Conservation (phyloP, 1,140 invertebrate genomes). For the Dendrolimus punctatus region DNA sequence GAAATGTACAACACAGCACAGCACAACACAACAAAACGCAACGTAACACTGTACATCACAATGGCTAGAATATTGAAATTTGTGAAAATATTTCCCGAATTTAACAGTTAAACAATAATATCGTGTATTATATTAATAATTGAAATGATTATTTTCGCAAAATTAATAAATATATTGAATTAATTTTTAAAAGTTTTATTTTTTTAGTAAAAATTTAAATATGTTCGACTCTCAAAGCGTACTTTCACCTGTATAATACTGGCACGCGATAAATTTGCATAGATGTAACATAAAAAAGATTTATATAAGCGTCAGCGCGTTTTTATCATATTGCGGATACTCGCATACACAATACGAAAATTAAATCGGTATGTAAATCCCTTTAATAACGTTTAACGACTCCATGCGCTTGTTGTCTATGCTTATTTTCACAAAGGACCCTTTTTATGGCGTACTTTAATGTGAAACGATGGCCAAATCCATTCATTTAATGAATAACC, state of each 20-base stretch:
- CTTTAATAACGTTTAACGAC: slow-evolving; percentile 16
- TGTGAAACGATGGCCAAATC: slow-evolving; percentile 4
- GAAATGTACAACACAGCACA: too few relatives aligned
- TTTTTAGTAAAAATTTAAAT: too few relatives aligned
- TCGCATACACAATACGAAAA: slow-evolving; percentile 7
- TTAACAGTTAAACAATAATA: too few relatives aligned
- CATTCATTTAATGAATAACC: slow-evolving; percentile 8
- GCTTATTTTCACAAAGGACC: slow-evolving; percentile 4
- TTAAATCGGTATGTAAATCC: slow-evolving; percentile 18
- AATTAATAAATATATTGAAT: too few relatives aligned
- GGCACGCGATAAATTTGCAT: slow-evolving; percentile 3
- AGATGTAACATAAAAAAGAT: slow-evolving; percentile 7
- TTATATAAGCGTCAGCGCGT: slow-evolving; percentile 4
- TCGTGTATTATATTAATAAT: too few relatives aligned
- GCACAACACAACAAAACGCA: too few relatives aligned
- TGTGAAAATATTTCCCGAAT: too few relatives aligned
- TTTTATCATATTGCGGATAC: slow-evolving; percentile 13
- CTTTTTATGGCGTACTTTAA: slow-evolving; percentile 12
- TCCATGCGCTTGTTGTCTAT: slow-evolving; percentile 2
- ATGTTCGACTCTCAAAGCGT: not conserved
- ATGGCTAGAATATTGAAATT: too few relatives aligned
- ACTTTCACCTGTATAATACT: not conserved
- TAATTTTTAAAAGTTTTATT: too few relatives aligned
- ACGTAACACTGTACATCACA: too few relatives aligned
- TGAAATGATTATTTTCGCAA: too few relatives aligned